Evolutionary conservation across 1,140 invertebrate genomes (phyloP).

Genomic region (Colletes latitarsis): DNA sequence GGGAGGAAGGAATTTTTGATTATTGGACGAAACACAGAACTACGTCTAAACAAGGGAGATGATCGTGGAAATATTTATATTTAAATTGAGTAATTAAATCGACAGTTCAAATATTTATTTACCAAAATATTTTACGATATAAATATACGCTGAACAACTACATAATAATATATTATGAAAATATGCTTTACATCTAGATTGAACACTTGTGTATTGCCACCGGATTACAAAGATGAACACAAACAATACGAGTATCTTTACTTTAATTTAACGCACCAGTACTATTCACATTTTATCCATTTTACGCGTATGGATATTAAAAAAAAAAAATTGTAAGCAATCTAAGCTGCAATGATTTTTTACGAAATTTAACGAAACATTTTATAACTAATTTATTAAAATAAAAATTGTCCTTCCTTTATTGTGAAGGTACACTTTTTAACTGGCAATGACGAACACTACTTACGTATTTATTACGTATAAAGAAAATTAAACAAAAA

Average conservation of each 20-base stretch:
- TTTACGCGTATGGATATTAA: neutral
- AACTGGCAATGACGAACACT: neutral
- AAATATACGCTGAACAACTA: too few species aligned
- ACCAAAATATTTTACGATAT: neutral
- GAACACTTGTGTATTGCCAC: too few species aligned
- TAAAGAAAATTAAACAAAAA: neutral
- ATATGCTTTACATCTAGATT: too few species aligned
- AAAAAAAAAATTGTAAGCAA: neutral
- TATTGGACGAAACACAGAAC: neutral
- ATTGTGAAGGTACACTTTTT: neutral
- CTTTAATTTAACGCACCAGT: neutral
- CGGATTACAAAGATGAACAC: neutral
- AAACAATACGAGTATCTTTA: neutral
- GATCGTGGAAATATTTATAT: neutral
- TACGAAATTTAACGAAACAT: too few species aligned
- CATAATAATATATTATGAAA: too few species aligned
- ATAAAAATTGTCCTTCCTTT: too few species aligned
- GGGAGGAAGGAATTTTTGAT: neutral
- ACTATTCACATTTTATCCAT: neutral
- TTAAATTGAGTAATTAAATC: neutral
- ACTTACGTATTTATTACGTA: neutral
- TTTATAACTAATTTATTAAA: too few species aligned
- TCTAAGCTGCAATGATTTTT: neutral
- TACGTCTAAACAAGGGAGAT: too few species aligned
- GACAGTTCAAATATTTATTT: neutral